These are phyloP conservation scores for Cavia aperea DNA, from an alignment of 2,113 vertebrate species.

Conservation along the genomic window DNA sequence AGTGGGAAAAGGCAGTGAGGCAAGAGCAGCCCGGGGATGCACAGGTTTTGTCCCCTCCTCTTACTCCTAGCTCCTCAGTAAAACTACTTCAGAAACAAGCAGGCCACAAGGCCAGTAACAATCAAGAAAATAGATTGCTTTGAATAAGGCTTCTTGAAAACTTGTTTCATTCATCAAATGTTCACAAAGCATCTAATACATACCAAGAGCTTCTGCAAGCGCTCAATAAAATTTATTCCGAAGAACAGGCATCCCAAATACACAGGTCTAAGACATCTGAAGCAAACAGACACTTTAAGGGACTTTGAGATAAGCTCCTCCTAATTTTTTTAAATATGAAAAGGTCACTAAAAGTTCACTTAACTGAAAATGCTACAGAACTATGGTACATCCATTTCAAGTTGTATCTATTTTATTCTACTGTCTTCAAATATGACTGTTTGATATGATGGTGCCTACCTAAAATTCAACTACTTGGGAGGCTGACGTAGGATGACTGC, in stretches of 20 bases:
- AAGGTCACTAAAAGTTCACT: slow-evolving; percentile 36
- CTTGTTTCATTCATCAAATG: slow-evolving; percentile 19
- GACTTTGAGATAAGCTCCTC: slow-evolving; percentile 22
- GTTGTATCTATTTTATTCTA: slow-evolving; percentile 1
- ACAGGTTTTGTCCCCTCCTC: background rate
- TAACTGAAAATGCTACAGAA: background rate
- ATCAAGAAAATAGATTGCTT: slow-evolving; percentile 19
- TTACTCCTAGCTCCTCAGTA: background rate
- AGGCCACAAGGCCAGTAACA: background rate
- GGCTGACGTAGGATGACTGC: background rate
- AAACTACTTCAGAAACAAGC: slow-evolving; percentile 4
- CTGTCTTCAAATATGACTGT: background rate
- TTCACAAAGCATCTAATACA: background rate
- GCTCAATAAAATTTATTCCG: background rate
- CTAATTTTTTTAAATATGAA: background rate
- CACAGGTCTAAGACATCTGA: background rate
- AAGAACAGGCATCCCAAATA: background rate
- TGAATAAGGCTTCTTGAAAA: slow-evolving; percentile 36
- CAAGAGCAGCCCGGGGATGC: accelerated
- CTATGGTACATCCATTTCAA: background rate
- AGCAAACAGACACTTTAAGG: slow-evolving; percentile 40
- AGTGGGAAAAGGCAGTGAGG: background rate
- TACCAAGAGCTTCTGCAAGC: background rate
- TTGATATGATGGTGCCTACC: too few relatives aligned
- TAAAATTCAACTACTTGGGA: background rate